Conservation (phyloP, 2,797 vertebrate genomes). For the Lagocephalus sceleratus region DNA sequence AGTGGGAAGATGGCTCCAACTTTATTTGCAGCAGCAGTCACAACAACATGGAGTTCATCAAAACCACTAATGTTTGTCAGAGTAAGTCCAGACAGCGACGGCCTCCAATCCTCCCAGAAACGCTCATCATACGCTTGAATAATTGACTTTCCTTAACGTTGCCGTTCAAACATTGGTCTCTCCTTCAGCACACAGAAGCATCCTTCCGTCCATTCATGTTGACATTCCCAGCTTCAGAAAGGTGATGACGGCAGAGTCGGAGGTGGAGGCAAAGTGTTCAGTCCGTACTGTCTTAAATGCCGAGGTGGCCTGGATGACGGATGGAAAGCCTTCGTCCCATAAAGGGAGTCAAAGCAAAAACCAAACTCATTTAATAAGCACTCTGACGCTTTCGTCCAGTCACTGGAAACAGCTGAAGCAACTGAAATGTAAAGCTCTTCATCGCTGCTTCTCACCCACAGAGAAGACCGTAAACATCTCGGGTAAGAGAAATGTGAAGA, state of each 20-base stretch:
- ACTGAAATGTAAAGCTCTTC: conserved; percentile 58
- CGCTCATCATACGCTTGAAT: too few relatives aligned
- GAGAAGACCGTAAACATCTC: neutral
- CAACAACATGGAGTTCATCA: fast-evolving
- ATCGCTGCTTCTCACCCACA: conserved; percentile 47
- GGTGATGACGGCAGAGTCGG: neutral
- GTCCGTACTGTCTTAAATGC: conserved; percentile 29
- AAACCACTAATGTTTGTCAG: conserved; percentile 45
- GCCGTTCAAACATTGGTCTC: too few relatives aligned
- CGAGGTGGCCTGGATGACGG: conserved; percentile 43
- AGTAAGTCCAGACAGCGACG: too few relatives aligned
- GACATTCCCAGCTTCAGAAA: conserved; percentile 46
- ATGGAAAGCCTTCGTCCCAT: too few relatives aligned
- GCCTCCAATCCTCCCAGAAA: too few relatives aligned
- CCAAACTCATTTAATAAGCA: conserved; percentile 11
- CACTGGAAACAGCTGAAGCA: conserved; percentile 22
- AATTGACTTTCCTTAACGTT: too few relatives aligned
- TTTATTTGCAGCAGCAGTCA: conserved; percentile 49
- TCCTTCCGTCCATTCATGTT: conserved; percentile 43
- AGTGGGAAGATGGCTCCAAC: conserved; percentile 5
- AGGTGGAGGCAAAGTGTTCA: conserved; percentile 42
- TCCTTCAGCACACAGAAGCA: conserved; percentile 13
- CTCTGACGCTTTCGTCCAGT: conserved; percentile 9
- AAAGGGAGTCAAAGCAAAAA: fast-evolving
- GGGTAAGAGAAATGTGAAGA: conserved; percentile 40